Base-by-base conservation (phyloP, 2,113 vertebrate species). In the Leptosomus discolor region DNA sequence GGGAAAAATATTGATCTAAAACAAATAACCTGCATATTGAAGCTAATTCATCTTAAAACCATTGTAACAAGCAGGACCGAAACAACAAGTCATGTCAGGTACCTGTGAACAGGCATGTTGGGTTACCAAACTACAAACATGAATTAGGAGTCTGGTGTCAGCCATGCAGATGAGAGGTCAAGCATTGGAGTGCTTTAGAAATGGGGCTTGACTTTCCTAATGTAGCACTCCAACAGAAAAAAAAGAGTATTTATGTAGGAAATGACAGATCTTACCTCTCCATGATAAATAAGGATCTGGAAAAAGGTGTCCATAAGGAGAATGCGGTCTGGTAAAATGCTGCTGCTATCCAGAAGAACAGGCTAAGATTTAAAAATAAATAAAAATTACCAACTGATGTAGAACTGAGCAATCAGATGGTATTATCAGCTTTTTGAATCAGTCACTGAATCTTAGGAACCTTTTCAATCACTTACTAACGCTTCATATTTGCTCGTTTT, bases 241-340 rank as follows among this genome's bases (percentile, higher is more conserved):
- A 63, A 74, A 34, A 32, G 2, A 11, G 4, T n/a, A 61, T 53
- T 78, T 45, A 65, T 8, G 20, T 73, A 90, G 90, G 61, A 89
- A 85, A 58, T 64, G 2, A 61, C 15, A 89, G 43, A 45, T 92
- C 97, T 98, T 98, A 99, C 99, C 99, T 99, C 99, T 92, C 99
- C 99, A 5, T 99, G 99, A 97, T 99, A 99, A 97, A 99, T 99
- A 95, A 99, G 98, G 85, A 99, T 99, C 97, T 99, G 99, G 98
- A 99, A 99, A 98, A 99, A 99, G 0, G 99, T 99, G 97, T 99
- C 99, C 99, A 99, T 99, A 56, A 99, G 98, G 56, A 99, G 99
- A 97, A 99, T 99, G 15, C 99, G 98, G 96, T 99, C 99, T 41
- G 99, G 99, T 84, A 99, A 98, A 97, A 99, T 99, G 97, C 99